phyloP scores from a whole-genome alignment of 2,113 vertebrate species.

The Tragelaphus strepsiceros region DNA sequence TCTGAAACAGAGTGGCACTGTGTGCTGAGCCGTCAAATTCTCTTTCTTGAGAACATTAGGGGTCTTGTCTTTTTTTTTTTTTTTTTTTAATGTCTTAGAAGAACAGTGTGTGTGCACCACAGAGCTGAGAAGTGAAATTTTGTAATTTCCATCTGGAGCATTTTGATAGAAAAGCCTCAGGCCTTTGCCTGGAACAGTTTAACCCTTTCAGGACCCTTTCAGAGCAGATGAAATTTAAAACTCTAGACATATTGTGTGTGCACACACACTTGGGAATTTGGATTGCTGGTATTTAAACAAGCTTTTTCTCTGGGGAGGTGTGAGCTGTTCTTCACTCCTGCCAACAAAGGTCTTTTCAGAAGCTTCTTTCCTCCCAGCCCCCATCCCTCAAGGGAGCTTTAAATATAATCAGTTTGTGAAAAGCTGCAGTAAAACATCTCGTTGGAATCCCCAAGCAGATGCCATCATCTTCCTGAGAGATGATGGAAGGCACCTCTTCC shows the following conservation, averaged over 20 bases:
- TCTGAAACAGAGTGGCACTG: slow-evolving; percentile 2
- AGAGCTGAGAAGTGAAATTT: slow-evolving; percentile 67
- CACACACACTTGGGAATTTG: slow-evolving; percentile 19
- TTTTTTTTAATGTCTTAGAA: slow-evolving; percentile 14
- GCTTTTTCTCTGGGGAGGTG: slow-evolving; percentile 54
- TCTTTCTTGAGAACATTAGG: slow-evolving; percentile 51
- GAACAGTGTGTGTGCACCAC: slow-evolving; percentile 44
- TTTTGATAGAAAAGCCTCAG: slow-evolving; percentile 73
- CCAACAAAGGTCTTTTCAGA: slow-evolving; percentile 57
- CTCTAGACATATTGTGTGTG: slow-evolving; percentile 44
- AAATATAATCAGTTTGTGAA: slow-evolving; percentile 82
- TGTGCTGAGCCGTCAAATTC: slow-evolving; percentile 40
- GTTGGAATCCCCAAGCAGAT: slow-evolving; percentile 58
- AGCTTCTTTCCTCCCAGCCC: slow-evolving; percentile 44
- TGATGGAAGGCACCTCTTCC: slow-evolving; percentile 44
- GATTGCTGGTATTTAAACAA: slow-evolving; percentile 65
- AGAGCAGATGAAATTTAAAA: slow-evolving; percentile 60
- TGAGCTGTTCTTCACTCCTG: slow-evolving; percentile 21
- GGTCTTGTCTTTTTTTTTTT: slow-evolving; percentile 45
- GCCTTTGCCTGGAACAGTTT: slow-evolving; percentile 72
- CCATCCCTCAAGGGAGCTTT: slow-evolving; percentile 71
- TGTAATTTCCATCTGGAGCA: slow-evolving; percentile 72
- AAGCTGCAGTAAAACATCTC: slow-evolving; percentile 76
- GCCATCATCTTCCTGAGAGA: slow-evolving; percentile 39
- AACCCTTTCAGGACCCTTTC: slow-evolving; percentile 72